phyloP scores from a whole-genome alignment of 2,888 invertebrate species.

The Scaptomyza cyrtandrae region DNA sequence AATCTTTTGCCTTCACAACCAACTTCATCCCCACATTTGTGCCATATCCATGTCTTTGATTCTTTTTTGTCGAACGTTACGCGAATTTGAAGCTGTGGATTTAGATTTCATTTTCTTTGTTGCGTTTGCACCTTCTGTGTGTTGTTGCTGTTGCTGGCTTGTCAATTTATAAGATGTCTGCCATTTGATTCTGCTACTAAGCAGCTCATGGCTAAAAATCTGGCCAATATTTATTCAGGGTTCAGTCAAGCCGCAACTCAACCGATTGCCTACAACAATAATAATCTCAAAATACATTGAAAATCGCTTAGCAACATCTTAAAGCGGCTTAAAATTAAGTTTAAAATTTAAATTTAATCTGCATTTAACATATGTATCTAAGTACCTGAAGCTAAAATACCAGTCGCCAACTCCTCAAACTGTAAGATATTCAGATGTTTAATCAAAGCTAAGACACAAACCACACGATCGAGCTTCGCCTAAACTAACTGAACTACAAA shows the following conservation, averaged over 20 bases:
- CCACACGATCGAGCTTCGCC: constrained; percentile 7
- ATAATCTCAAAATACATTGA: not conserved
- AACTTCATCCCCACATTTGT: not conserved
- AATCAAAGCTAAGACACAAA: constrained; percentile 3
- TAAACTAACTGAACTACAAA: not conserved
- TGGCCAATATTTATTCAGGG: constrained; percentile 43
- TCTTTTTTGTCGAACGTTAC: constrained; percentile 16
- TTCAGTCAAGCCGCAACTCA: constrained; percentile 15
- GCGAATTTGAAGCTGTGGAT: constrained; percentile 50
- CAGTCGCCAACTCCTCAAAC: not conserved
- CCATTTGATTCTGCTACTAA: constrained; percentile 9
- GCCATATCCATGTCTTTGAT: constrained; percentile 11
- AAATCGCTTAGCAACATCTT: not conserved
- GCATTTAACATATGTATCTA: not conserved
- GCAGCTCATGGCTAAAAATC: constrained; percentile 20
- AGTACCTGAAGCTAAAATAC: too few species aligned
- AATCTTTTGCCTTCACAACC: not conserved
- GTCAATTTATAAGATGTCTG: constrained; percentile 44
- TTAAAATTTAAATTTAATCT: not conserved
- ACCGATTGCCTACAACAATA: not conserved
- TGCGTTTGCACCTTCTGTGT: constrained; percentile 36
- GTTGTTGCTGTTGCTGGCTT: constrained; percentile 2
- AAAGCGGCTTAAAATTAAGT: not conserved
- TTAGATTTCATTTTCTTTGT: constrained; percentile 43
- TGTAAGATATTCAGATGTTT: not conserved